Conservation (phyloP, 2,797 vertebrate genomes). For the Chloroceryle inda region DNA sequence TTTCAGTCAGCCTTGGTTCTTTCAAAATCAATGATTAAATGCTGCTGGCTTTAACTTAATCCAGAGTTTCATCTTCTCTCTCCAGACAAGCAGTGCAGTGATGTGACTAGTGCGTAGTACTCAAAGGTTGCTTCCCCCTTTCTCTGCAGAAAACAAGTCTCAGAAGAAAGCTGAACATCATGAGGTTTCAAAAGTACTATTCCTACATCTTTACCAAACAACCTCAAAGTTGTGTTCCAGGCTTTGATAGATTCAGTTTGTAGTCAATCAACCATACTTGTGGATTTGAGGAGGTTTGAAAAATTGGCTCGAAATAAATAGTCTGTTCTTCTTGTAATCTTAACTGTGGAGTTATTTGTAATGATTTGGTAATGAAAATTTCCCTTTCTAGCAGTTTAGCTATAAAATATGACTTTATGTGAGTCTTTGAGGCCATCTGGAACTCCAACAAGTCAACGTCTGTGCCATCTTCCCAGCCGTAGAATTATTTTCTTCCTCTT, state of each 20-base stretch:
- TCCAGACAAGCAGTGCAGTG: not conserved
- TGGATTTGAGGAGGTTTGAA: not conserved
- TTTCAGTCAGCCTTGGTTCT: not conserved
- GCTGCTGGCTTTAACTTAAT: not conserved
- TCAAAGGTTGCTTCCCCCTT: not conserved
- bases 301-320: not conserved
- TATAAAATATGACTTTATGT: not conserved
- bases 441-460: not conserved
- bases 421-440: not conserved
- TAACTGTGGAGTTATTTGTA: not conserved
- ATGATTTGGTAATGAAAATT: not conserved
- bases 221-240: not conserved
- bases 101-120: not conserved
- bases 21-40: not conserved
- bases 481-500: conserved; percentile 16
- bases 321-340: not conserved
- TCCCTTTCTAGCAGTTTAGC: not conserved
- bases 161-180: not conserved
- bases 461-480: not conserved
- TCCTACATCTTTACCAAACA: not conserved
- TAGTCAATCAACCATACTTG: not conserved
- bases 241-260: not conserved
- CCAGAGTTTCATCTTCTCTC: not conserved
- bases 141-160: not conserved
- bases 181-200: not conserved